Percentiles rank a stretch among this genome's conserved stretches.
These are phyloP conservation scores for Platyura marginata DNA, from an alignment of 1,140 invertebrate genomes.

Conservation along the genomic window DNA sequence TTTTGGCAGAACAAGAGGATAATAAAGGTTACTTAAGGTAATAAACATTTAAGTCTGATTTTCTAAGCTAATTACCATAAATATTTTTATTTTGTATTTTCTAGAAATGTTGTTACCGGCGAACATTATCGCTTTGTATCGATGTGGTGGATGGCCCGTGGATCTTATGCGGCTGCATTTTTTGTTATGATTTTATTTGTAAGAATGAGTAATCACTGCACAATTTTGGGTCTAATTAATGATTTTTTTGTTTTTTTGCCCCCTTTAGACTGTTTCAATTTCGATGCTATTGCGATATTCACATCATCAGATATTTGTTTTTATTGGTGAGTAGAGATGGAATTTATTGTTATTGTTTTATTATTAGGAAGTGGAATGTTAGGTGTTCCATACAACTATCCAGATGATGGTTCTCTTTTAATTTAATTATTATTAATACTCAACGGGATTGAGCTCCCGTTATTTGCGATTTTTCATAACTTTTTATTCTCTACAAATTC, in stretches of 20 bases:
- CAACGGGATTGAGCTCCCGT: no score
- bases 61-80: no score
- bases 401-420: no score
- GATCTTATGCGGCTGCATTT: slow-evolving; percentile 82
- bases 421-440: no score
- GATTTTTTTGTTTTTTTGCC: slow-evolving; percentile 15
- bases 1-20: slow-evolving; percentile 85
- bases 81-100: slow-evolving; percentile 16
- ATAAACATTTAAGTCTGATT: no score
- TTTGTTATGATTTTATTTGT: slow-evolving; percentile 98
- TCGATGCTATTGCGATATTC: slow-evolving; percentile 96
- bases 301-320: slow-evolving; percentile 97
- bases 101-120: slow-evolving; percentile 90
- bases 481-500: no score
- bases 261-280: slow-evolving; percentile 88
- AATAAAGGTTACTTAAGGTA: slow-evolving; percentile 87
- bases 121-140: slow-evolving; percentile 97
- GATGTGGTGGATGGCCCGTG: slow-evolving; percentile 90
- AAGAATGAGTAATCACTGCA: slow-evolving; percentile 45
- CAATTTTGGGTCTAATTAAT: not conserved
- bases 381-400: no score
- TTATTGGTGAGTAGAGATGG: slow-evolving; percentile 80
- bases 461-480: no score
- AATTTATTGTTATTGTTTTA: no score
- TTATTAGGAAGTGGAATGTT: no score